Conservation (phyloP, 2,888 invertebrate species). For the Ernsta delagoae region DNA sequence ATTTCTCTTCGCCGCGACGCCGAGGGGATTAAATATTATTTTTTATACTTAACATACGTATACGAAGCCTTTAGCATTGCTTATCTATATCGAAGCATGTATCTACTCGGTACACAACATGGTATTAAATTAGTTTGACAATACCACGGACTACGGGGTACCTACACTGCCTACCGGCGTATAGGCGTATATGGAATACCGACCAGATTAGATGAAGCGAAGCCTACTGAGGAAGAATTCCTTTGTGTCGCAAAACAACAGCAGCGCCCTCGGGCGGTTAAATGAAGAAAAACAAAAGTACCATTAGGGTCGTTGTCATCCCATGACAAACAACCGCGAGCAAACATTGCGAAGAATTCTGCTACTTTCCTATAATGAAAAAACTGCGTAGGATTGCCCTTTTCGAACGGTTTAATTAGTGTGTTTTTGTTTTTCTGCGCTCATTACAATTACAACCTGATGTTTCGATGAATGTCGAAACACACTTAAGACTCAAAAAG, state of each 20-base stretch:
- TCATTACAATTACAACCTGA: neutral
- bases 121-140: slow-evolving; percentile 33
- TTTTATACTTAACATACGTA: neutral
- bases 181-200: neutral
- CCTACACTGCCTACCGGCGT: too few species aligned
- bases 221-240: slow-evolving; percentile 51
- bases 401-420: slow-evolving; percentile 58
- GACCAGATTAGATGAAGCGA: slow-evolving; percentile 45
- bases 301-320: slow-evolving; percentile 63
- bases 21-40: neutral
- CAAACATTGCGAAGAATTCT: slow-evolving; percentile 28
- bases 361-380: slow-evolving; percentile 28
- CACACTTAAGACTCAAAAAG: too few species aligned
- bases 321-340: slow-evolving; percentile 56
- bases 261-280: slow-evolving; percentile 54
- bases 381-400: slow-evolving; percentile 38
- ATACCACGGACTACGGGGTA: neutral
- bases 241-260: slow-evolving; percentile 58
- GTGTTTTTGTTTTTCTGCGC: slow-evolving; percentile 15
- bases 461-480: neutral
- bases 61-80: neutral
- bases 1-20: neutral
- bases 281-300: slow-evolving; percentile 74
- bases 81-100: slow-evolving; percentile 20
- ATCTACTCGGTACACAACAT: slow-evolving; percentile 9